phyloP scores from a whole-genome alignment of 2,113 vertebrate species.

The Embiotoca jacksoni region DNA sequence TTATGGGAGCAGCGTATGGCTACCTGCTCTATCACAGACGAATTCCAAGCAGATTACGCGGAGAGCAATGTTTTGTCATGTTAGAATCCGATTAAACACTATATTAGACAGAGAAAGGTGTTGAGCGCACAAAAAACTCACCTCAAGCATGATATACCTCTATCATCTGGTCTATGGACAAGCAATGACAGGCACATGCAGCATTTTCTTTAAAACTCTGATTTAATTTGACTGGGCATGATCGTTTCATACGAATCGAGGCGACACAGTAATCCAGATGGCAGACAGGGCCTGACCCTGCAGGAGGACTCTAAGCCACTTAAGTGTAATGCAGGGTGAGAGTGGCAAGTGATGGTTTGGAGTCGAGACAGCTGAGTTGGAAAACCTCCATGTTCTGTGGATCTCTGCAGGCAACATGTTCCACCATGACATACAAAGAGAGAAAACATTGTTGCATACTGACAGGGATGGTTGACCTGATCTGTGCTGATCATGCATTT shows the following conservation, averaged over 20 bases:
- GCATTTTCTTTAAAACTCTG: constrained; percentile 3
- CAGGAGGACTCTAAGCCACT: constrained; percentile 73
- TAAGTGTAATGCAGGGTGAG: constrained; percentile 60
- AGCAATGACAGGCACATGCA: background rate
- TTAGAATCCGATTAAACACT: constrained; percentile 56
- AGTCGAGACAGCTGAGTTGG: constrained; percentile 19
- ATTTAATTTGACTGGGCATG: constrained; percentile 33
- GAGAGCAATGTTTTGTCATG: constrained; percentile 33
- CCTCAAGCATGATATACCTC: background rate
- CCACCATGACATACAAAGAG: constrained; percentile 4
- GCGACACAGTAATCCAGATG: constrained; percentile 65
- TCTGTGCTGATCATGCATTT: constrained; percentile 54
- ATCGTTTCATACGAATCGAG: constrained; percentile 40
- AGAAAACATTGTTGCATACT: background rate
- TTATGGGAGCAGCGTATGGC: constrained; percentile 2
- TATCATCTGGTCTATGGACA: background rate
- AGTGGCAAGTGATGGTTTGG: constrained; percentile 48
- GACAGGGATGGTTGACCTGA: constrained; percentile 32
- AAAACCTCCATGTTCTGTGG: constrained; percentile 11
- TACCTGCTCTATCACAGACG: background rate
- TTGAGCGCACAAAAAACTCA: constrained; percentile 6
- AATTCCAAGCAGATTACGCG: constrained; percentile 40
- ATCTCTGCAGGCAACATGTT: constrained; percentile 23
- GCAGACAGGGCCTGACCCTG: constrained; percentile 65
- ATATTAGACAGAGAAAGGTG: background rate